Evolutionary conservation across 1,140 invertebrate species (phyloP).

Genomic region (Liolophura sinensis): DNA sequence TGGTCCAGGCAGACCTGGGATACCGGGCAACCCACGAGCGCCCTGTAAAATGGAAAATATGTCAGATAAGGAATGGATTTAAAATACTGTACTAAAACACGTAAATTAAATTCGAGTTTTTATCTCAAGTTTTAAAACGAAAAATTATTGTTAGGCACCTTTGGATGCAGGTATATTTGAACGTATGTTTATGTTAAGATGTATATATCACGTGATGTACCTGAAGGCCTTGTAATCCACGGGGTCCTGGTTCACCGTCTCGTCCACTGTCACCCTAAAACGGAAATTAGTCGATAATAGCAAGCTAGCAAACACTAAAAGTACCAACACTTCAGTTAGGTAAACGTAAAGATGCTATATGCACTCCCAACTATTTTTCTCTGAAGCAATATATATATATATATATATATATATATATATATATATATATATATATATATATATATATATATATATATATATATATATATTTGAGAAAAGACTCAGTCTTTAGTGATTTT

Average conservation of each 20-base stretch:
- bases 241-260: slow-evolving; percentile 45
- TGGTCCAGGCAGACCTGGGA: slow-evolving; percentile 44
- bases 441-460: not conserved
- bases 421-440: not conserved
- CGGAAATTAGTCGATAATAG: not conserved
- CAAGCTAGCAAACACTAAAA: no score
- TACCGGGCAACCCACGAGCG: slow-evolving; percentile 27
- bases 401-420: slow-evolving; percentile 5
- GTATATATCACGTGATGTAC: no score
- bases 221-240: not conserved
- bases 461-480: not conserved
- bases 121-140: slow-evolving; percentile 14
- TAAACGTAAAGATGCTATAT: no score
- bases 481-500: not conserved
- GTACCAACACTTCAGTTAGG: no score
- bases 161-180: no score
- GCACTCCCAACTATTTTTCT: no score
- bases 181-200: no score
- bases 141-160: no score
- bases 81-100: no score
- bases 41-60: slow-evolving; percentile 24
- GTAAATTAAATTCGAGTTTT: slow-evolving; percentile 30
- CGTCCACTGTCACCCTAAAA: slow-evolving; percentile 45
- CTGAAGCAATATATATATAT: not conserved
- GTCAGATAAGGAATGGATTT: no score